Base-by-base conservation (phyloP, 2,113 vertebrate genomes). In the Athene cunicularia region DNA sequence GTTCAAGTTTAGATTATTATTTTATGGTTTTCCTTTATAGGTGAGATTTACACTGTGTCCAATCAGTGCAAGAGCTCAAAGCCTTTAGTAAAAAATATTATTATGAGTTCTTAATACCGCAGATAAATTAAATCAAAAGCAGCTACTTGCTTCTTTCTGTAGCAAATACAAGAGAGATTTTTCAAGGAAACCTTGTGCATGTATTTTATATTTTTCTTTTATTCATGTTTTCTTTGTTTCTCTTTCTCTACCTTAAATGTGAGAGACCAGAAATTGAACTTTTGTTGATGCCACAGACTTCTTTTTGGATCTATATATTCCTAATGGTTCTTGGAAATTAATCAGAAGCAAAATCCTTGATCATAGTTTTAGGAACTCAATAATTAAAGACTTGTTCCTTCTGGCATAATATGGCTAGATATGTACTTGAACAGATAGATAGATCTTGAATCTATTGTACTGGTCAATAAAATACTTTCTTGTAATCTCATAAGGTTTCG, bases 401-500 rank as follows among this genome's bases (percentile, higher is more conserved):
- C 58, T 94, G 83, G 26, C 53, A 83, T 92, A 92, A 62, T 90
- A 53, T 39, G 56, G 60, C 77, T 83, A 83, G 74, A 83, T 39
- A 45, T 67, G 8, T 88, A 70, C n/a, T 43, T 43, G 43, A 43
- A 43, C 43, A 43, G 15, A 43, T 14, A 41, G 41, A 45, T 45
- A 45, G 43, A 45, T 45, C 55, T 63, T 75, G 63, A 93, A 67
- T 91, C 85, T n/a, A 47, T 91, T 96, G 71, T 35, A 58, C 35
- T 83, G 52, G 71, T 88, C 92, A 95, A 84, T 94, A 91, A 96
- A 96, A 83, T 89, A 55, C 60, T 94, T 94, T 72, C 23, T 92
- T 70, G 49, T 70, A 77, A 83, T 79, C 45, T 55, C 55, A 55
- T 47, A 62, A 96, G 35, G n/a, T 92, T 96, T 97, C 91, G 18